Percentiles rank a stretch among this genome's conserved stretches.
Evolutionary conservation across 1,140 invertebrate species (phyloP).

Genomic region (Sarcophaga peregrina): DNA sequence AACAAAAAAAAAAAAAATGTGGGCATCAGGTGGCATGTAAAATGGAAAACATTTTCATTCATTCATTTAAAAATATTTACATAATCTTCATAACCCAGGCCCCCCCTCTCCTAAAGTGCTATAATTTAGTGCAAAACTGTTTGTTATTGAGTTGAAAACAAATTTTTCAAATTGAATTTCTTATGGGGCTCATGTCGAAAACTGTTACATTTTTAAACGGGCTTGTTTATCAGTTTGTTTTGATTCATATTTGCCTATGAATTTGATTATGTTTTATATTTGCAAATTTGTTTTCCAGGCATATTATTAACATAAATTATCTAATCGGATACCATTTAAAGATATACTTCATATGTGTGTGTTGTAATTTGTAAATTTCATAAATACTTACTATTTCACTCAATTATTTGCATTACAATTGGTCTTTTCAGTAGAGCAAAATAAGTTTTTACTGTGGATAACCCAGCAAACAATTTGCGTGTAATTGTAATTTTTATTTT

Average conservation of each 20-base stretch:
- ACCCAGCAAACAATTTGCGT: background rate
- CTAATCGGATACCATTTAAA: background rate
- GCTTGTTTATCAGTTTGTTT: too few relatives aligned
- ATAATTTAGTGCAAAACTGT: constrained; percentile 3
- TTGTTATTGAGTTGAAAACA: background rate
- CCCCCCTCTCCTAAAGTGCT: background rate
- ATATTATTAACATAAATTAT: constrained; percentile 12
- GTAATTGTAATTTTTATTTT: too few relatives aligned
- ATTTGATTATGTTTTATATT: too few relatives aligned
- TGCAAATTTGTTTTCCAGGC: background rate
- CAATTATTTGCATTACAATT: background rate
- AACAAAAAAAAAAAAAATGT: too few relatives aligned
- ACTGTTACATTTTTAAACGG: too few relatives aligned
- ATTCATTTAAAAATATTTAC: background rate
- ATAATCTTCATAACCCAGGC: background rate
- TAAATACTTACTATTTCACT: background rate
- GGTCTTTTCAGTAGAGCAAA: background rate
- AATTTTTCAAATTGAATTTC: background rate
- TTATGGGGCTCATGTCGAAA: background rate
- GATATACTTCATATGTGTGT: background rate
- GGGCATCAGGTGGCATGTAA: background rate
- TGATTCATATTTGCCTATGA: too few relatives aligned
- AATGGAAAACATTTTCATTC: background rate
- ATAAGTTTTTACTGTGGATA: background rate
- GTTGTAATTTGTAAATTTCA: background rate